Evolutionary conservation across 2,888 invertebrate species (phyloP).

Genomic region (Phragmatobia fuliginosa): DNA sequence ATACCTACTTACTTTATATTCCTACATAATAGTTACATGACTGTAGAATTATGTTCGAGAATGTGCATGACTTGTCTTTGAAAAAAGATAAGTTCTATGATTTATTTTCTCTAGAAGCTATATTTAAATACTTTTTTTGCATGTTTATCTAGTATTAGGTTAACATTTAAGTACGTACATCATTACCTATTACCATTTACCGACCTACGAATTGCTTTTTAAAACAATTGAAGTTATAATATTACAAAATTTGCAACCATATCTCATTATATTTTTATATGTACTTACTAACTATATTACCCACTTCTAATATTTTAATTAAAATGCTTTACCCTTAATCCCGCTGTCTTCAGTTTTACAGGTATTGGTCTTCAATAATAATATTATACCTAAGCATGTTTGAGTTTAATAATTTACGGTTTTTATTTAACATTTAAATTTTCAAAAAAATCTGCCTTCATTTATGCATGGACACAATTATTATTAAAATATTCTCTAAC

Average conservation of each 20-base stretch:
- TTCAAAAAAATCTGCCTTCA: constrained; percentile 18
- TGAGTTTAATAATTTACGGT: constrained; percentile 9
- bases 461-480: constrained; percentile 39
- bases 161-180: neutral
- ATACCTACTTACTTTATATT: constrained; percentile 18
- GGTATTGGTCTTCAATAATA: constrained; percentile 10
- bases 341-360: neutral
- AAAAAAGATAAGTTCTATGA: neutral
- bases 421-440: constrained; percentile 4
- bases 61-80: constrained; percentile 23
- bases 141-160: constrained; percentile 14
- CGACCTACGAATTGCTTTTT: constrained; percentile 3
- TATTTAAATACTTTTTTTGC: neutral
- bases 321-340: neutral
- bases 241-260: neutral
- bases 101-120: neutral
- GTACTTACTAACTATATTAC: neutral
- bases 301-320: neutral
- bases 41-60: constrained; percentile 17
- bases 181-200: neutral
- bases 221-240: neutral
- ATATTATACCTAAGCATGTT: constrained; percentile 39
- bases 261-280: neutral
- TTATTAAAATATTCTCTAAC: neutral
- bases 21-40: constrained; percentile 28